Conservation (phyloP, 1,140 invertebrate genomes). For the Bombus huntii region DNA sequence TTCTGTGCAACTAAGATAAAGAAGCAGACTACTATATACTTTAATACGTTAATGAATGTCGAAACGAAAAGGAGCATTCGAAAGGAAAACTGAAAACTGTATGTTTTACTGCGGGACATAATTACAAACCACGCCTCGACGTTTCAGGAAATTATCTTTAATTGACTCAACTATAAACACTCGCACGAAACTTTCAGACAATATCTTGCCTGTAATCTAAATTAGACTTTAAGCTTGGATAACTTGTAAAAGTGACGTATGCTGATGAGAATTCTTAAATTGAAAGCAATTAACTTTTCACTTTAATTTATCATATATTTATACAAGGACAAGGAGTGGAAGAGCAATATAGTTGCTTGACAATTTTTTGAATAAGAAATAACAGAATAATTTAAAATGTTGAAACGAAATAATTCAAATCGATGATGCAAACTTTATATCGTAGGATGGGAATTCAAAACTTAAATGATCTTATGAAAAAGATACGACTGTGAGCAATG, state of each 20-base stretch:
- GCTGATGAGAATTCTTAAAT: neutral
- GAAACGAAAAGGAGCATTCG: too few species aligned
- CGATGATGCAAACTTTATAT: too few species aligned
- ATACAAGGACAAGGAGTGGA: too few species aligned
- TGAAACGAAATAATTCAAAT: too few species aligned
- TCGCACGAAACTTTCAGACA: neutral
- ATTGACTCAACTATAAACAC: neutral
- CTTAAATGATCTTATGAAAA: too few species aligned
- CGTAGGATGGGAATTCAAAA: accelerated
- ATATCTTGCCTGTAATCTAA: neutral
- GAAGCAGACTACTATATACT: too few species aligned
- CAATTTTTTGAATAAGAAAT: neutral
- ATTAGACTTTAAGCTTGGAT: neutral
- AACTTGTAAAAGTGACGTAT: neutral
- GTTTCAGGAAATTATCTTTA: neutral
- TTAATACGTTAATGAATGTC: too few species aligned
- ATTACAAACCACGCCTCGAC: neutral
- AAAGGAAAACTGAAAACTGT: too few species aligned
- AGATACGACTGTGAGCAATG: too few species aligned
- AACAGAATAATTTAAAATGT: too few species aligned
- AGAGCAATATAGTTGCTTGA: neutral
- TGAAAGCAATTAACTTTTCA: neutral
- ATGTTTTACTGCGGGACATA: neutral
- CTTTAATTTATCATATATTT: neutral
- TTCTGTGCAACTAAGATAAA: too few species aligned